Conservation (phyloP, 1,140 invertebrate species). For the Scaptomyza pallida region DNA sequence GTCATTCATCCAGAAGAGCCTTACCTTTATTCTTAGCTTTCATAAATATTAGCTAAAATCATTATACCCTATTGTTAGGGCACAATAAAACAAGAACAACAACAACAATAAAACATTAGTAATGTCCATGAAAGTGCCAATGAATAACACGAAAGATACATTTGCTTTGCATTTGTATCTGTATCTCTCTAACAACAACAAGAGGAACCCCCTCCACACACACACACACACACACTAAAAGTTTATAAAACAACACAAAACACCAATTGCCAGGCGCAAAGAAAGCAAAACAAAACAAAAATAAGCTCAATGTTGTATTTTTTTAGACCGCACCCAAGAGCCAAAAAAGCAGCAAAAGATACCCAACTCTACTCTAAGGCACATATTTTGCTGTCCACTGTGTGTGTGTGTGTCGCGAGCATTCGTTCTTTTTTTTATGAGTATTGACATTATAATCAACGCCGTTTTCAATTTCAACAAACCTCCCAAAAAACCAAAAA, state of each 20-base stretch:
- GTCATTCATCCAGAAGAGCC: background rate
- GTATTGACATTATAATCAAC: slow-evolving; percentile 82
- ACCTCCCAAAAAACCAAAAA: slow-evolving; percentile 37
- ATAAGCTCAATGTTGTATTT: slow-evolving; percentile 47
- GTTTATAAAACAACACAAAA: slow-evolving; percentile 24
- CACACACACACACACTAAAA: too few relatives aligned
- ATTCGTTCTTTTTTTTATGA: slow-evolving; percentile 70
- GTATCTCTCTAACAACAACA: slow-evolving; percentile 34
- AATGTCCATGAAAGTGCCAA: slow-evolving; percentile 76
- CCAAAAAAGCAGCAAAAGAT: slow-evolving; percentile 1
- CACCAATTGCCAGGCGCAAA: slow-evolving; percentile 43
- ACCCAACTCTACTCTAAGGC: slow-evolving; percentile 31
- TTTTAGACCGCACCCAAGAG: slow-evolving; percentile 70
- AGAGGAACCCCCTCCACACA: slow-evolving; percentile 31
- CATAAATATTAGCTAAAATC: background rate
- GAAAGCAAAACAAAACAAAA: slow-evolving; percentile 50
- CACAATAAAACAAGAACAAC: background rate
- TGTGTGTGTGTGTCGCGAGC: slow-evolving; percentile 42
- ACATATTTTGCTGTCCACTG: slow-evolving; percentile 17
- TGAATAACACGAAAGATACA: slow-evolving; percentile 74
- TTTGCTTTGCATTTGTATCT: slow-evolving; percentile 60
- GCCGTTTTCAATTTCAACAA: slow-evolving; percentile 79
- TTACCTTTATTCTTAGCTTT: background rate
- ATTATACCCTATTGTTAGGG: slow-evolving; percentile 18
- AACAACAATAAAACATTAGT: slow-evolving; percentile 52